These are phyloP conservation scores for Pollenia angustigena DNA, from an alignment of 2,888 invertebrate species.

Conservation along the genomic window DNA sequence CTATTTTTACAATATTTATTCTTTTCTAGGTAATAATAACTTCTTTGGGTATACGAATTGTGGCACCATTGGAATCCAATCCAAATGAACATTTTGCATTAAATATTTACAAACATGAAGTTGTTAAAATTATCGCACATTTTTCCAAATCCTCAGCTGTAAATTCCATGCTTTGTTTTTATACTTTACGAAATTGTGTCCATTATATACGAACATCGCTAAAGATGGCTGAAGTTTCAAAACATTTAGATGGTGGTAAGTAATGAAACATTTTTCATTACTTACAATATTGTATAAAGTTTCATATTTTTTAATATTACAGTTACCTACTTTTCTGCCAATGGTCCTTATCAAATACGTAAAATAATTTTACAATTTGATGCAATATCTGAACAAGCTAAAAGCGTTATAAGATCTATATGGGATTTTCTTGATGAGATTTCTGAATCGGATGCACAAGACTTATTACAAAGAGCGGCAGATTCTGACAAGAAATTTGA, in stretches of 20 bases:
- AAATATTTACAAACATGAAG: slow-evolving; percentile 88
- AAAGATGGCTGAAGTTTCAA: slow-evolving; percentile 86
- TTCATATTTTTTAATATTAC: slow-evolving; percentile 19
- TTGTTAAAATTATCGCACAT: slow-evolving; percentile 91
- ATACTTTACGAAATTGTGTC: slow-evolving; percentile 89
- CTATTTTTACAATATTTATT: background rate
- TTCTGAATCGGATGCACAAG: slow-evolving; percentile 90
- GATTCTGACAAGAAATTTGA: slow-evolving; percentile 80
- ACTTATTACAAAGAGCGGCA: slow-evolving; percentile 89
- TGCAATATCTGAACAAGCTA: slow-evolving; percentile 88
- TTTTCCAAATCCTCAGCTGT: slow-evolving; percentile 87
- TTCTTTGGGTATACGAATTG: slow-evolving; percentile 86
- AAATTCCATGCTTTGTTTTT: slow-evolving; percentile 91
- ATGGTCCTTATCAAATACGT: slow-evolving; percentile 78
- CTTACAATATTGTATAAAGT: background rate
- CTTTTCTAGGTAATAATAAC: slow-evolving; percentile 85
- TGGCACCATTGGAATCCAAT: slow-evolving; percentile 86
- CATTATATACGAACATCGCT: slow-evolving; percentile 88
- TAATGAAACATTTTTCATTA: background rate
- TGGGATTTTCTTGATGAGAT: slow-evolving; percentile 90
- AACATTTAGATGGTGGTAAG: slow-evolving; percentile 76
- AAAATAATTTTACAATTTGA: slow-evolving; percentile 92
- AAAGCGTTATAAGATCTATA: slow-evolving; percentile 87
- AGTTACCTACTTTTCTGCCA: slow-evolving; percentile 76
- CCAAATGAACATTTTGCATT: slow-evolving; percentile 86